Evolutionary conservation across 2,888 invertebrate species (phyloP), one percentile per base, ranked within the genome.

Genomic region (Drosophila demipolita): DNA sequence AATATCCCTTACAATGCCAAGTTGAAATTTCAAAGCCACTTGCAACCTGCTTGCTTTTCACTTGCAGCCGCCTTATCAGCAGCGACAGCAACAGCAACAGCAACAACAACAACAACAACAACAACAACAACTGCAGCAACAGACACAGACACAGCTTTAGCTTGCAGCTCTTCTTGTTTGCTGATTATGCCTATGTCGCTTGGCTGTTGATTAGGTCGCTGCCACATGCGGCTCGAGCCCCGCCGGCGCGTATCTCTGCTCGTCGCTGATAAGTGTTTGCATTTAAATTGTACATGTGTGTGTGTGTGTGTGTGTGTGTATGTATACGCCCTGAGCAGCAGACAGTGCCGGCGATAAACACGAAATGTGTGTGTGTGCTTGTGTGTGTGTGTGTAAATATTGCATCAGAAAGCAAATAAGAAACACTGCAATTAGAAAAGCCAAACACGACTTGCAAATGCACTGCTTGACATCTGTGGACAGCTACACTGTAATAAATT

Each of bases 191-290:
- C 53, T 48, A 49, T 50, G 62, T 38, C 26, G 61, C 33, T 50
- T 54, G 33, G 53, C 38, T 77, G 65, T 66, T 76, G 75, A 71
- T 77, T 77, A 72, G 66, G 66, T 23, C 42, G 8, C 60, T 36
- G 20, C 53, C 53, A 32, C 38, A 49, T 29, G 49, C 17, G n/a
- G 17, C 52, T 42, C 26, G 45, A 15, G 45, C 53, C 26, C 40
- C 26, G 32, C 54, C 42, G 36, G 4, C 58, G 17, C 54, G 26
- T 54, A 66, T 52, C 38, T 54, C 38, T 26, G 26, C 3, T 42
- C 57, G 36, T 36, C 45, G 33, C 63, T 83, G 83, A 83, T 86
- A 83, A 86, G 81, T 78, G 81, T 73, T 78, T 83, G 75, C 83
- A 77, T 72, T 80, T 29, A n/a, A 26, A 29, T 29, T 9, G 11